A percentile compares a stretch with the other conserved stretches of the same genome.
Conservation (phyloP, 1,140 invertebrate species). For the Chrysopa pallens region DNA sequence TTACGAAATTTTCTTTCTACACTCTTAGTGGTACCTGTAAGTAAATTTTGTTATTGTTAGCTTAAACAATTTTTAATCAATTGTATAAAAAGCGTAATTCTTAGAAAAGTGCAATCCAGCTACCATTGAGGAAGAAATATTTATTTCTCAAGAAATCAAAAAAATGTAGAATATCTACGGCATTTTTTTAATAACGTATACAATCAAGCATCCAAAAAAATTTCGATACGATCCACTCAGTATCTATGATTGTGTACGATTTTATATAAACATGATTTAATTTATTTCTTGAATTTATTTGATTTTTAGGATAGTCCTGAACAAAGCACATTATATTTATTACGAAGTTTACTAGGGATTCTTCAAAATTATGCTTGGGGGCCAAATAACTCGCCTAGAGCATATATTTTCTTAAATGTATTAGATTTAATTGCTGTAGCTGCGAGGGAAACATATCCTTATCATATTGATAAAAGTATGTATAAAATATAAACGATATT, state of each 20-base stretch:
- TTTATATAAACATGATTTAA: background rate
- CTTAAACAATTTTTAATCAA: no score
- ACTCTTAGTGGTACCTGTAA: slow-evolving; percentile 68
- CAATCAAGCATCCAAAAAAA: no score
- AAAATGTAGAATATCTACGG: background rate
- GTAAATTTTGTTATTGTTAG: slow-evolving; percentile 13
- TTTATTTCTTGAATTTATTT: background rate
- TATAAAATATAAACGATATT: background rate
- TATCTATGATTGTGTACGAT: no score
- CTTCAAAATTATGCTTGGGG: slow-evolving; percentile 52
- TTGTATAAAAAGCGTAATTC: no score
- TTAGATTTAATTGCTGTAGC: slow-evolving; percentile 55
- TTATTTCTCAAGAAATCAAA: no score
- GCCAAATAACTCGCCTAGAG: slow-evolving; percentile 28
- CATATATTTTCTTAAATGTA: slow-evolving; percentile 45
- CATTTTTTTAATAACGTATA: no score
- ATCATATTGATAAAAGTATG: slow-evolving; percentile 63
- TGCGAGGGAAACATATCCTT: slow-evolving; percentile 60
- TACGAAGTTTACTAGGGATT: slow-evolving; percentile 54
- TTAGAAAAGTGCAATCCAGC: no score
- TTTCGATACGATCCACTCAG: no score
- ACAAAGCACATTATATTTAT: slow-evolving; percentile 58
- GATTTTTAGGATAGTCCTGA: slow-evolving; percentile 62
- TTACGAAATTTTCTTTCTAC: slow-evolving; percentile 66
- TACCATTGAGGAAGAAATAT: no score